Percentiles rank a stretch among this genome's conserved stretches.
phyloP scores from a whole-genome alignment of 2,797 vertebrate species.

The Botia almorhae region DNA sequence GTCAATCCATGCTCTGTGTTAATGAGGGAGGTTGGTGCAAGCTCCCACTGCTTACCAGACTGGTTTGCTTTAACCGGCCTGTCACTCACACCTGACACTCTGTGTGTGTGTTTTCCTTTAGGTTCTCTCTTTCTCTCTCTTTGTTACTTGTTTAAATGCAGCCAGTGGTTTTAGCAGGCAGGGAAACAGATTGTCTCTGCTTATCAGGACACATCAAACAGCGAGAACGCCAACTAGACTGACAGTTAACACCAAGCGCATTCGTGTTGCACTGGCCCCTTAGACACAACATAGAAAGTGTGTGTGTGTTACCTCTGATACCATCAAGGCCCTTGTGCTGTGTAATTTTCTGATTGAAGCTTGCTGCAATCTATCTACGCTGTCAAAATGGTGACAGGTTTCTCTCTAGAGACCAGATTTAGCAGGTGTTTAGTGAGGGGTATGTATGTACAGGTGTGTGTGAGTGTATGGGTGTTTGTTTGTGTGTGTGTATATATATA shows the following conservation, averaged over 20 bases:
- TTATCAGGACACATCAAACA: conserved; percentile 54
- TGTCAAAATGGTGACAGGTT: conserved; percentile 13
- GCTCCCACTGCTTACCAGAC: conserved; percentile 48
- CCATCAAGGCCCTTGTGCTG: conserved; percentile 69
- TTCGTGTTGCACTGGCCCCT: conserved; percentile 27
- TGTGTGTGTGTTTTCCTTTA: conserved; percentile 36
- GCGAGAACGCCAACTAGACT: conserved; percentile 32
- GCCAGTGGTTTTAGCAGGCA: conserved; percentile 41
- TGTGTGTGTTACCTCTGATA: conserved; percentile 13
- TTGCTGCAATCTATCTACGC: conserved; percentile 23
- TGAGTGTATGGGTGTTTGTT: conserved; percentile 15
- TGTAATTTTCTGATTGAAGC: conserved; percentile 54
- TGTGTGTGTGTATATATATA: not conserved
- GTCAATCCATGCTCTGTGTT: conserved; percentile 49
- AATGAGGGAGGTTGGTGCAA: conserved; percentile 54
- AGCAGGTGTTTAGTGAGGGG: conserved; percentile 15
- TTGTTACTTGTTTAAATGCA: conserved; percentile 54
- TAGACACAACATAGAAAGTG: conserved; percentile 1
- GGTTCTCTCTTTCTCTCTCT: conserved; percentile 13
- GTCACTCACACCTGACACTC: conserved; percentile 52
- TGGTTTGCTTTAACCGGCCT: conserved; percentile 48
- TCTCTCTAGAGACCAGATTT: conserved; percentile 28
- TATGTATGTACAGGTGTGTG: not conserved
- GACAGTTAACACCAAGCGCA: conserved; percentile 43
- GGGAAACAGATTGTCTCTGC: conserved; percentile 47